Percentiles rank a stretch among this genome's conserved stretches.
phyloP scores from a whole-genome alignment of 2,113 vertebrate species.

The Fukomys damarensis region DNA sequence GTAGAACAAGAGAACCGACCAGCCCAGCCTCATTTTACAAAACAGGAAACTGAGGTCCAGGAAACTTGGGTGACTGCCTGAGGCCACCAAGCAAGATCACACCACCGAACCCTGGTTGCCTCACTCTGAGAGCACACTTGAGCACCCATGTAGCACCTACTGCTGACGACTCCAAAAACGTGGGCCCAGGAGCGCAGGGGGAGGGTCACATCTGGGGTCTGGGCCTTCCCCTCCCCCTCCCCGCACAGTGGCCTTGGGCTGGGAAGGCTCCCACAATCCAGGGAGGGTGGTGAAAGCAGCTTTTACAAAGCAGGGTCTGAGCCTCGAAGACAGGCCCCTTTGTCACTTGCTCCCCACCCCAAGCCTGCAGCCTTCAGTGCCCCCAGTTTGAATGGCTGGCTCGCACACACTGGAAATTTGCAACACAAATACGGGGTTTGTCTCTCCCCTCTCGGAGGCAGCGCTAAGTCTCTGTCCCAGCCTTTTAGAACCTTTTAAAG shows the following conservation, averaged over 20 bases:
- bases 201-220: background rate
- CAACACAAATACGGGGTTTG: conserved; percentile 61
- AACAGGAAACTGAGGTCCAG: conserved; percentile 27
- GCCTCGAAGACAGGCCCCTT: conserved; percentile 60
- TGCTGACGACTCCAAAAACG: background rate
- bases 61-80: background rate
- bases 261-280: conserved; percentile 41
- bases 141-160: background rate
- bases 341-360: conserved; percentile 46
- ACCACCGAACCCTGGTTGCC: background rate
- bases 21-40: background rate
- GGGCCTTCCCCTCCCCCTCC: background rate
- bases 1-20: background rate
- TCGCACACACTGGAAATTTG: conserved; percentile 67
- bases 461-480: background rate
- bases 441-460: background rate
- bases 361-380: background rate
- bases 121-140: background rate
- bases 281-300: conserved; percentile 53
- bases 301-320: conserved; percentile 73
- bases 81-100: background rate
- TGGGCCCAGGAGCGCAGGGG: background rate
- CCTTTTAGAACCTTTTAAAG: conserved; percentile 52
- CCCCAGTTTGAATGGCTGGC: conserved; percentile 64
- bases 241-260: background rate